These are phyloP conservation scores for Chelonoidis abingdonii DNA, from an alignment of 2,113 vertebrate genomes.

Conservation along the genomic window DNA sequence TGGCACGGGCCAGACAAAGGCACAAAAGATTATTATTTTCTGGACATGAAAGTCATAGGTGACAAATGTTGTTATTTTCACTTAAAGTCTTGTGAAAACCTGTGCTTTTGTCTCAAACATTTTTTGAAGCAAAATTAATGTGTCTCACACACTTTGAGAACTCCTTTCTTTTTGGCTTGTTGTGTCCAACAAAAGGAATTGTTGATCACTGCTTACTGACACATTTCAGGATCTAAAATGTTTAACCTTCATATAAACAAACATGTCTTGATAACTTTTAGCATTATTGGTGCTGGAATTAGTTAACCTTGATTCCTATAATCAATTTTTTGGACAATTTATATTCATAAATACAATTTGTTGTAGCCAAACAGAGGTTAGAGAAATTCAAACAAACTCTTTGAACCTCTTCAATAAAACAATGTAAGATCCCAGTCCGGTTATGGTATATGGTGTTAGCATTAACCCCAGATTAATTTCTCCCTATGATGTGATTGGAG, in stretches of 20 bases:
- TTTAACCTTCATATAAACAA: background rate
- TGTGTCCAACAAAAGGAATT: background rate
- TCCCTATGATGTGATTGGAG: background rate
- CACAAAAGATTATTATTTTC: background rate
- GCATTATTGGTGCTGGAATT: background rate
- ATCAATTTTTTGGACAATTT: background rate
- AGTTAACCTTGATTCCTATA: background rate
- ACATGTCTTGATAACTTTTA: background rate
- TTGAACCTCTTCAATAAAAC: background rate
- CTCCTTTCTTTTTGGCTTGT: background rate
- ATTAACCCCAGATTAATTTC: slow-evolving; percentile 31
- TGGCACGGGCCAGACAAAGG: background rate
- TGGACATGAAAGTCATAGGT: background rate
- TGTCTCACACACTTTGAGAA: background rate
- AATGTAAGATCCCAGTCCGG: background rate
- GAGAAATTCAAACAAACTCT: background rate
- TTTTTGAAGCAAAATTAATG: background rate
- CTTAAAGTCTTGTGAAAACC: background rate
- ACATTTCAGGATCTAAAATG: background rate
- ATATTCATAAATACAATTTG: background rate
- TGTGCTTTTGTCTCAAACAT: background rate
- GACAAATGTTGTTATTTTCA: background rate
- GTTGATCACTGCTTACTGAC: background rate
- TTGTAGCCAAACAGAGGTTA: background rate
- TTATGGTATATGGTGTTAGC: background rate